phyloP scores from a whole-genome alignment of 1,140 invertebrate species.

The Tigriopus japonicus region DNA sequence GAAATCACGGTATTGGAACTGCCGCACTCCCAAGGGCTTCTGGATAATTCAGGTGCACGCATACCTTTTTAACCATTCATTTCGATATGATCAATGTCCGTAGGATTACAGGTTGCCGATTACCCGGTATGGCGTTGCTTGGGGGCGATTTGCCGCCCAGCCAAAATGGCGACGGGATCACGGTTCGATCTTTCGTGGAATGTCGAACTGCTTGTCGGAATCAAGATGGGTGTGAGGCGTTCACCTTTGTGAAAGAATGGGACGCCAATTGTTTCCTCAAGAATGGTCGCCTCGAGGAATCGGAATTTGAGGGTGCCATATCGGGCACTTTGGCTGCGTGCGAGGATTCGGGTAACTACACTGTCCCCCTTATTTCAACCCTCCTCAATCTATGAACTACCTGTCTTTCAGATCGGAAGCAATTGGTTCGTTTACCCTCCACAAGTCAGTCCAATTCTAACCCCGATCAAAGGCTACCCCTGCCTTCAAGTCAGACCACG shows the following conservation, averaged over 20 bases:
- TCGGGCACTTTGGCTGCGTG: neutral
- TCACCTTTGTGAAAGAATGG: neutral
- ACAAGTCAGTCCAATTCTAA: no score
- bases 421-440: no score
- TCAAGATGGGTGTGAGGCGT: neutral
- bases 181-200: neutral
- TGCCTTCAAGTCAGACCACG: no score
- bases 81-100: no score
- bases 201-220: neutral
- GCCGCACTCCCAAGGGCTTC: no score
- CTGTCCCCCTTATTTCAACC: no score
- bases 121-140: neutral
- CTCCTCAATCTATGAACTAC: no score
- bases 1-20: neutral
- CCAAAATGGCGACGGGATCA: neutral
- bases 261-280: conserved; percentile 4
- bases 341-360: no score
- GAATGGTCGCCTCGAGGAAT: neutral
- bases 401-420: no score
- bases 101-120: neutral
- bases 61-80: no score
- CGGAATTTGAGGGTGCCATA: neutral
- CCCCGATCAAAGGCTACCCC: no score
- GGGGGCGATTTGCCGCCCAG: neutral
- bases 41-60: no score